phyloP scores from a whole-genome alignment of 2,113 vertebrate genomes.

The Tachysurus fulvidraco region DNA sequence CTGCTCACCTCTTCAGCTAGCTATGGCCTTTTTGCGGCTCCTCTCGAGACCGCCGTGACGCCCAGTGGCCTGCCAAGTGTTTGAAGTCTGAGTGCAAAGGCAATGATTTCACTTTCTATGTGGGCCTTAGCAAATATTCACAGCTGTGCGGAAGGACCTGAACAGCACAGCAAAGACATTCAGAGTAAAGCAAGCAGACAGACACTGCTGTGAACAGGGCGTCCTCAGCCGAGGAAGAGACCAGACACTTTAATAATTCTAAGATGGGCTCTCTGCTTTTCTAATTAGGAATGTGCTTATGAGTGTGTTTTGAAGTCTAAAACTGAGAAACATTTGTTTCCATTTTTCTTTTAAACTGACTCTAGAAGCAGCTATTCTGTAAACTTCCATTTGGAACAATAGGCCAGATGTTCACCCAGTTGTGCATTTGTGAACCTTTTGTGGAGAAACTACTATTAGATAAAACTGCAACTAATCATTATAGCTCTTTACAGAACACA shows the following conservation, averaged over 20 bases:
- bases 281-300: conserved; percentile 20
- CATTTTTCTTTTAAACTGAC: not conserved
- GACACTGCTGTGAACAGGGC: conserved; percentile 16
- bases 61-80: conserved; percentile 53
- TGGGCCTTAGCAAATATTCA: conserved; percentile 53
- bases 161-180: conserved; percentile 44
- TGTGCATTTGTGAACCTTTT: not conserved
- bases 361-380: not conserved
- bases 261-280: not conserved
- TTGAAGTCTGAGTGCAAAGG: conserved; percentile 61
- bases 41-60: conserved; percentile 44
- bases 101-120: conserved; percentile 52
- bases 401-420: not conserved
- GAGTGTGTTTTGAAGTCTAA: conserved; percentile 2
- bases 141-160: conserved; percentile 46
- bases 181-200: conserved; percentile 22
- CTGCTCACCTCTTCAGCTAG: conserved; percentile 65
- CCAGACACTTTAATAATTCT: conserved; percentile 12
- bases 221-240: not conserved
- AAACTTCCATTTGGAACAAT: conserved; percentile 1
- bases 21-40: conserved; percentile 56
- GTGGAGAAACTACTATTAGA: not conserved
- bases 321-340: not conserved
- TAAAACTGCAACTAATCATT: not conserved
- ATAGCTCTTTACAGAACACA: not conserved